Evolutionary conservation across 1,140 invertebrate genomes (phyloP), one percentile per base, ranked within the genome.

Genomic region (Bombyx mandarina): DNA sequence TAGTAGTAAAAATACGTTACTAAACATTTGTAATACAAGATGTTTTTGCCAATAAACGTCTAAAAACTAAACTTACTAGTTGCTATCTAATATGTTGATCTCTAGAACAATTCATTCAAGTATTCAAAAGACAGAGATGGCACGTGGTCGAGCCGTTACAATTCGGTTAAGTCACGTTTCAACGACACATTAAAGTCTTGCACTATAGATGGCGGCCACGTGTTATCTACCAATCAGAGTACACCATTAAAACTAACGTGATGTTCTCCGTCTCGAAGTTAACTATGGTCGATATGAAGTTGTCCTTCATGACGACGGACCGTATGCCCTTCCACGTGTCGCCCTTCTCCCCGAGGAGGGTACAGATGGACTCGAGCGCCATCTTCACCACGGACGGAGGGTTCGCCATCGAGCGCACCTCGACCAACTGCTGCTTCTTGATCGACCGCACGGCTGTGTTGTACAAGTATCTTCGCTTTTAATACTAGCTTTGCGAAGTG

Each of bases 251-350:
- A 65, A 82, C 85, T 88, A 96, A 97, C 94, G 93, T 94, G 84
- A 99, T 94, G 78, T 94, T 92, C 78, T 98, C 96, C 64, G 97
- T 98, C 83, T 94, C 93, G 91, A 99, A 99, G 91, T 99, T 98
- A 86, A 99, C 95, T 86, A 99, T 99, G 60, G 96, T 97, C 43
- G 95, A 93, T 86, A 99, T 99, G 89, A 99, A 99, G 89, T 98
- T 98, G 81, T 99, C 98, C 88, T 96, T 93, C 92, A 99, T 97
- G 67, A 99, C 94, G 63, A 98, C 93, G 48, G 94, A 92, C 54
- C 97, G 92, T 85, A 99, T 97, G 56, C 94, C 91, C 88, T 97
- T 98, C 98, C 98, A 99, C 69, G 98, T 97, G 70, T 92, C 92
- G 44, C 95, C 93, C 64, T 92, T 94, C 84, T 99, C 97, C 50